Percentiles rank a stretch among this genome's conserved stretches.
These are phyloP conservation scores for Ctenopoma multispine DNA, from an alignment of 2,797 vertebrate genomes.

Conservation along the genomic window DNA sequence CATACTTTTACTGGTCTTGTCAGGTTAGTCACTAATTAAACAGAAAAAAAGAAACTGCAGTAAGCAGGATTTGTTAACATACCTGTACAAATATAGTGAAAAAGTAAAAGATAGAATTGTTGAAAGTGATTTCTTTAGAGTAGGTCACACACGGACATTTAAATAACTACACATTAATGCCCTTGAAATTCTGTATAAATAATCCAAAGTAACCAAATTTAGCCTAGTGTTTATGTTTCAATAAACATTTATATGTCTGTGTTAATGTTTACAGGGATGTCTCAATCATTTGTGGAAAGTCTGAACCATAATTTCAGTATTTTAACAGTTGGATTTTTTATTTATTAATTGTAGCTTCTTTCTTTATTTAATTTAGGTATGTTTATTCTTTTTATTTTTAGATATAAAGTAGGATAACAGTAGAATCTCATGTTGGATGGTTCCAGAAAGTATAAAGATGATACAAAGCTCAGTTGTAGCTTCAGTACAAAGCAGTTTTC, in stretches of 20 bases:
- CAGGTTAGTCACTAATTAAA: background rate
- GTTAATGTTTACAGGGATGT: background rate
- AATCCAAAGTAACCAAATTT: no score
- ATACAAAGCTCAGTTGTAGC: no score
- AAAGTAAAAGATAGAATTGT: background rate
- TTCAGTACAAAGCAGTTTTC: no score
- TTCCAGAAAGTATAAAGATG: no score
- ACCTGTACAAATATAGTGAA: background rate
- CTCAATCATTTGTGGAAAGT: background rate
- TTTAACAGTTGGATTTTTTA: background rate
- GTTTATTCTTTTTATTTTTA: no score
- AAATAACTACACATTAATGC: background rate
- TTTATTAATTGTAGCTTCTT: background rate
- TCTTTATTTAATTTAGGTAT: background rate
- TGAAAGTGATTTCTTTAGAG: background rate
- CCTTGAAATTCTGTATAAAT: no score
- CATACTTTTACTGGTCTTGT: background rate
- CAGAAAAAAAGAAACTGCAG: no score
- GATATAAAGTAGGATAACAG: no score
- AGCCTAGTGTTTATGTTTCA: background rate
- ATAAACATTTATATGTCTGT: background rate
- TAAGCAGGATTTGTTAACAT: background rate
- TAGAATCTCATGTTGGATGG: no score
- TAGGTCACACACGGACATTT: background rate
- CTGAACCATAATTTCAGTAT: background rate